Conservation (phyloP, 2,113 vertebrate genomes). For the Percopsis transmontana region DNA sequence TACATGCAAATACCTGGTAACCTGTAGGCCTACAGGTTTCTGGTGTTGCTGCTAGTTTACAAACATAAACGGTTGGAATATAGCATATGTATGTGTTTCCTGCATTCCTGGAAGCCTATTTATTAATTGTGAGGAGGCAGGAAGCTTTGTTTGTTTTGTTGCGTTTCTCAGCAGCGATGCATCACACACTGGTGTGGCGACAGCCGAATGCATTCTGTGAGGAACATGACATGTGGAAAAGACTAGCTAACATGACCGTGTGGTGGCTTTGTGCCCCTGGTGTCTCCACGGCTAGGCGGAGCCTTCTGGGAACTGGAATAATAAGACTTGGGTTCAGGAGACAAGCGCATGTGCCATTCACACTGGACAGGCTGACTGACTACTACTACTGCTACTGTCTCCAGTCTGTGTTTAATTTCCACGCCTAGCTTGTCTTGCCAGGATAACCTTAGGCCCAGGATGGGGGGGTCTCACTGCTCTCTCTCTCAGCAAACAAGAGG, state of each 20-base stretch:
- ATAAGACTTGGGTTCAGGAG: slow-evolving; percentile 23
- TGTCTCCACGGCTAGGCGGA: neutral
- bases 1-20: slow-evolving; percentile 34
- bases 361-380: slow-evolving; percentile 46
- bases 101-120: slow-evolving; percentile 23
- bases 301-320: neutral
- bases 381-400: slow-evolving; percentile 48
- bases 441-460: slow-evolving; percentile 10
- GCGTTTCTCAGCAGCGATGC: neutral
- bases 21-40: slow-evolving; percentile 13
- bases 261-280: slow-evolving; percentile 20
- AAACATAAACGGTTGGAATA: slow-evolving; percentile 27
- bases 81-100: slow-evolving; percentile 18
- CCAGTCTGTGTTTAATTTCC: slow-evolving; percentile 49
- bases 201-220: slow-evolving; percentile 48
- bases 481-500: neutral
- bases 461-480: neutral
- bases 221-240: slow-evolving; percentile 25
- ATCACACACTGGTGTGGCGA: neutral
- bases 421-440: slow-evolving; percentile 15
- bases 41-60: slow-evolving; percentile 26
- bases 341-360: slow-evolving; percentile 25
- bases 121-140: neutral
- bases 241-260: too few species aligned
- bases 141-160: neutral